Evolutionary conservation across 2,113 vertebrate genomes (phyloP), one percentile per base, ranked within the genome.

Genomic region (Pelmatolapia mariae): DNA sequence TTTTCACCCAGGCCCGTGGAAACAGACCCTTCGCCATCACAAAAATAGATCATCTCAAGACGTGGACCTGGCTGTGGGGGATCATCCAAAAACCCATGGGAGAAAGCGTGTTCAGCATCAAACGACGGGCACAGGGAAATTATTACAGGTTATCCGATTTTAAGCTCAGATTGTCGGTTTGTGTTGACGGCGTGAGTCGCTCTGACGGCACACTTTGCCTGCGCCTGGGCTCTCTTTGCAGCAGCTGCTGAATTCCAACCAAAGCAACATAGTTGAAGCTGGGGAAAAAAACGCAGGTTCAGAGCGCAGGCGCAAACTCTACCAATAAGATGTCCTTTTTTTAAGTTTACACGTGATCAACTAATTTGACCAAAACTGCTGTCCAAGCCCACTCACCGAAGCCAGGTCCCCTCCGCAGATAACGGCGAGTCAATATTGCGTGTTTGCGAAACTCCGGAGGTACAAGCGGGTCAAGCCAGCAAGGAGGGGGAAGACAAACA

Each of bases 1-100:
- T 98, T 93, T 97, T 97, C 82, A 98, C 96, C 97, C 98, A 98
- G 97, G 97, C 97, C 96, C 97, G 97, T 95, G 97, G 95, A 96
- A 98, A 96, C 95, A 98, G 96, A 96, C 96, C 96, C 96, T 96
- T 98, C 97, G 98, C 98, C 98, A 99, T 99, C 95, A 97, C 96
- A 97, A 86, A 95, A 97, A 96, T 95, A 84, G 96, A 96, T 97
- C 98, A 98, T 98, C 92, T 96, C 97, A 97, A 95, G 95, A 92
- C 94, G 95, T 91, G 93, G 93, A 95, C 89, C 95, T 93, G 93
- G 82, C 88, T 84, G 85, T 16, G 86, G 91, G 83, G 91, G 80
- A 92, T 91, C 90, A 81, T 93, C 85, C 87, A 83, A 59, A 92
- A 93, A 31, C 56, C 38, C 57, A 36, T 59, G 15, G 18, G 59